A percentile compares a stretch with the other conserved stretches of the same genome.
Conservation (phyloP, 2,797 vertebrate genomes). For the Gorsachius magnificus region DNA sequence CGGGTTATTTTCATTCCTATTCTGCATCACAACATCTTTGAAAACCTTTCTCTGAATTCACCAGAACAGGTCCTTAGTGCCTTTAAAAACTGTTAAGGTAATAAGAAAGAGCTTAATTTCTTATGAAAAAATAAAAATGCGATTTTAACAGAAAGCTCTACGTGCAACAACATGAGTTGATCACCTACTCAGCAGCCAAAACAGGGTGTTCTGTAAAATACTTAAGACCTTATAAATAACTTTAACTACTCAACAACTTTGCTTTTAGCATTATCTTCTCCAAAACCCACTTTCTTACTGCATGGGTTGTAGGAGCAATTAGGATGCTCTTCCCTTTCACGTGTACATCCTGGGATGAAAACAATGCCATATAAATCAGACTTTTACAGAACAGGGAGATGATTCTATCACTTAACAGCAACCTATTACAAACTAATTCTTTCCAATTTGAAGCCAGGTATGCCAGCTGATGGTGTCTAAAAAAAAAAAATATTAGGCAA, state of each 20-base stretch:
- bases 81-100: background rate
- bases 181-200: background rate
- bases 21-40: background rate
- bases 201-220: background rate
- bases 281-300: background rate
- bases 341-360: background rate
- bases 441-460: background rate
- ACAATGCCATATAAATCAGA: background rate
- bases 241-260: background rate
- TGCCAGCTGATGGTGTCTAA: background rate
- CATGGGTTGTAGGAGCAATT: background rate
- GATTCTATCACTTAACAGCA: background rate
- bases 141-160: background rate
- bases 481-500: background rate
- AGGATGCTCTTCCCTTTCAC: background rate
- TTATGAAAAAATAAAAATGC: background rate
- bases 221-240: background rate
- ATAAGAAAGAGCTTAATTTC: background rate
- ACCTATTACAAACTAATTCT: background rate
- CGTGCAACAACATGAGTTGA: background rate
- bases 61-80: background rate
- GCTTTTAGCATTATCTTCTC: background rate
- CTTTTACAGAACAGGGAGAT: background rate
- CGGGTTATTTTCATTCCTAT: background rate
- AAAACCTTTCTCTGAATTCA: background rate